A percentile compares a stretch with the other conserved stretches of the same genome.
Evolutionary conservation across 2,888 invertebrate genomes (phyloP).

Genomic region (Desoria tigrina): DNA sequence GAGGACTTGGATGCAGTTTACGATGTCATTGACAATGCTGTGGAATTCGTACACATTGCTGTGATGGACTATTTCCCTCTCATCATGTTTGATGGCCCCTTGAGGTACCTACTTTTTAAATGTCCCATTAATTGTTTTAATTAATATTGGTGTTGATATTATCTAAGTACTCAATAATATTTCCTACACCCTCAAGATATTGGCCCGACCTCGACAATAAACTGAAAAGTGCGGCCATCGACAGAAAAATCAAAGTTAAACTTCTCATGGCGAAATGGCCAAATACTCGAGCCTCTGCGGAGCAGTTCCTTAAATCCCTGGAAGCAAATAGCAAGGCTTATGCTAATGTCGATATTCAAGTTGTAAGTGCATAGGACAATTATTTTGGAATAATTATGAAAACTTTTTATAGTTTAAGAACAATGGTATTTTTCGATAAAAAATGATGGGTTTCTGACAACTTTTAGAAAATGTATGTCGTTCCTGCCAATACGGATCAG

Average conservation of each 20-base stretch:
- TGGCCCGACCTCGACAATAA: constrained; percentile 93
- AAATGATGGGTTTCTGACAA: no score
- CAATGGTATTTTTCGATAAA: no score
- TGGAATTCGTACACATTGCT: constrained; percentile 84
- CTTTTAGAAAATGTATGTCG: constrained; percentile 78
- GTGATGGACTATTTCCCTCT: constrained; percentile 97
- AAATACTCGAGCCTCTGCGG: constrained; percentile 75
- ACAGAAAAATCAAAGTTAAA: constrained; percentile 73
- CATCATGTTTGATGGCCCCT: constrained; percentile 63
- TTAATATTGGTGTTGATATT: no score
- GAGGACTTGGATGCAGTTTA: constrained; percentile 83
- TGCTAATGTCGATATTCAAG: constrained; percentile 71
- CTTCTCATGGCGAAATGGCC: constrained; percentile 86
- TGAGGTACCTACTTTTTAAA: not conserved
- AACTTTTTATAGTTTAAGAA: no score
- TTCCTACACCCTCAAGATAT: no score
- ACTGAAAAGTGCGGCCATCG: constrained; percentile 76
- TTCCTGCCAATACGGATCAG: constrained; percentile 75
- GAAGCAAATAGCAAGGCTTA: constrained; percentile 68
- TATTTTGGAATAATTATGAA: no score
- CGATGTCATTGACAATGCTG: constrained; percentile 75
- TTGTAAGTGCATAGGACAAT: constrained; percentile 72
- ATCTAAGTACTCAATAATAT: no score
- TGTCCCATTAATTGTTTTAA: no score
- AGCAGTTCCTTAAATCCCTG: constrained; percentile 77